These are phyloP conservation scores for Arenicola marina DNA, from an alignment of 2,888 invertebrate genomes.

Conservation along the genomic window DNA sequence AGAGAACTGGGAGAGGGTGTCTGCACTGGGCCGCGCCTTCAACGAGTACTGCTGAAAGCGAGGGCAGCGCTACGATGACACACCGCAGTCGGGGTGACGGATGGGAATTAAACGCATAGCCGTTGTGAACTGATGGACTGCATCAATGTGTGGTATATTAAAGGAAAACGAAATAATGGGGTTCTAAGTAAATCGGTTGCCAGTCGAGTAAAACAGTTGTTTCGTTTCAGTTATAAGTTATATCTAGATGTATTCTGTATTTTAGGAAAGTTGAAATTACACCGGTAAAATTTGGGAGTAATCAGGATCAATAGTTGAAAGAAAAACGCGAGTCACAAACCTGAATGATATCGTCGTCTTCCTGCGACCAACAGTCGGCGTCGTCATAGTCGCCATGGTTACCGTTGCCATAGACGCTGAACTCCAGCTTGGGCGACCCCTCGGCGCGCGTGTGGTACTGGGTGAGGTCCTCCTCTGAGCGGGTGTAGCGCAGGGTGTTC, in stretches of 20 bases:
- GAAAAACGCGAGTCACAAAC: no score
- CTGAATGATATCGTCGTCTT: slow-evolving; percentile 91
- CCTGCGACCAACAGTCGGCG: slow-evolving; percentile 87
- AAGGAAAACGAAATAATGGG: no score
- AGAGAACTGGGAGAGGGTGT: slow-evolving; percentile 88
- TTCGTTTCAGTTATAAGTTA: no score
- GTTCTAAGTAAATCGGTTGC: no score
- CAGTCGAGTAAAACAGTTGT: no score
- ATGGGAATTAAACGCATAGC: not conserved
- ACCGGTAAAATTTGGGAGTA: no score
- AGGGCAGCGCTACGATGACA: no score
- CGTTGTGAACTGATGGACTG: not conserved
- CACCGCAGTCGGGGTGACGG: no score
- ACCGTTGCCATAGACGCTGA: slow-evolving; percentile 45
- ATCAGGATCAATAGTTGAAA: no score
- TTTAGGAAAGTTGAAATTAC: no score
- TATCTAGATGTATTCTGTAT: no score
- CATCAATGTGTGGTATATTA: no score
- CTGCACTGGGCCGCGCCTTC: slow-evolving; percentile 60
- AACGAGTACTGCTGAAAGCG: not conserved
- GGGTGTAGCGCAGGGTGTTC: slow-evolving; percentile 67
- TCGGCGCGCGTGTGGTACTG: not conserved
- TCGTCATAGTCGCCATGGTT: slow-evolving; percentile 54
- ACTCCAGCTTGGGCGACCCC: slow-evolving; percentile 38
- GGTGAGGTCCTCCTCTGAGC: slow-evolving; percentile 18